phyloP scores from a whole-genome alignment of 2,797 vertebrate genomes.

The Anguilla obscura region DNA sequence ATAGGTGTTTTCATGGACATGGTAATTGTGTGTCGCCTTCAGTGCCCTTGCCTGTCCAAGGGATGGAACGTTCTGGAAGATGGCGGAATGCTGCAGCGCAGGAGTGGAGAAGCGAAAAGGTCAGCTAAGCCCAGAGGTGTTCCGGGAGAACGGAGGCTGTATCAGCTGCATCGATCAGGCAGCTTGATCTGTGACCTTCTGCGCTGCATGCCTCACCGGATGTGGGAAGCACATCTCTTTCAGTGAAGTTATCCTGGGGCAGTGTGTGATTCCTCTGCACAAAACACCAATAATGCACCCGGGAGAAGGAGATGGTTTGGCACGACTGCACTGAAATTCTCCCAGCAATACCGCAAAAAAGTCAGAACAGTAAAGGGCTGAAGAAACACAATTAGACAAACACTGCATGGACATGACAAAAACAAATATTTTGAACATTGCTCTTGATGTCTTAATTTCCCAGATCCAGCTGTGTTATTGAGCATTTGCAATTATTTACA shows the following conservation, averaged over 20 bases:
- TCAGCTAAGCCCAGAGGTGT: constrained; percentile 25
- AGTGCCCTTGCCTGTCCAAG: neutral
- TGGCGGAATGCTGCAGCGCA: neutral
- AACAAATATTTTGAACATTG: too few species aligned
- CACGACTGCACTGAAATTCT: neutral
- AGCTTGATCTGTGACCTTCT: constrained; percentile 20
- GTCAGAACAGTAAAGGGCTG: neutral
- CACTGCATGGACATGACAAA: neutral
- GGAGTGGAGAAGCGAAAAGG: neutral
- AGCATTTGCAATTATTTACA: neutral
- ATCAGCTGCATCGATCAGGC: neutral
- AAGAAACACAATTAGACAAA: neutral
- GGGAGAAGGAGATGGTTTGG: neutral
- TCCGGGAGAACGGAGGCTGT: neutral
- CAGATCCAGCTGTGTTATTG: neutral
- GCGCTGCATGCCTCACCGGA: neutral
- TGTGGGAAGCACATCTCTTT: neutral
- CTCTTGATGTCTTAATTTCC: neutral
- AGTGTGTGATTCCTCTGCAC: neutral
- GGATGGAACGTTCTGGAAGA: neutral
- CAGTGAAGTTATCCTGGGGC: neutral
- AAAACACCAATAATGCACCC: neutral
- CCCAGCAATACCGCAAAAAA: neutral
- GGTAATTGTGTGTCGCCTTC: neutral
- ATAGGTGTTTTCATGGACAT: neutral